phyloP scores from a whole-genome alignment of 2,888 invertebrate species.

The Agrotis ipsilon region DNA sequence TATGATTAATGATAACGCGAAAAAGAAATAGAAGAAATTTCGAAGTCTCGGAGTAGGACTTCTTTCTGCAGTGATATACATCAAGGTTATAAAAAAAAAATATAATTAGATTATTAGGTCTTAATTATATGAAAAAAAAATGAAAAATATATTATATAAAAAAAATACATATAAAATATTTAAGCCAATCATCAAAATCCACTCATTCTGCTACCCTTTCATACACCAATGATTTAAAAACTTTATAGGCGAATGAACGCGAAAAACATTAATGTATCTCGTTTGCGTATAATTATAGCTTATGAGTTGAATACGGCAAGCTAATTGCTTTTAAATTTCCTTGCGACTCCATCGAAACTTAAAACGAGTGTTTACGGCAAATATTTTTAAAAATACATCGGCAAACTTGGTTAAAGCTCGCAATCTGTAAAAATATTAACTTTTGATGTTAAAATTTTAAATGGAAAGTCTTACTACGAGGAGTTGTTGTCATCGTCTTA shows the following conservation, averaged over 20 bases:
- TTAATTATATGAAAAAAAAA: too few species aligned
- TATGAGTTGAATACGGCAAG: slow-evolving; percentile 52
- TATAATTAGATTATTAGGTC: background rate
- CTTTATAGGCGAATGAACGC: slow-evolving; percentile 30
- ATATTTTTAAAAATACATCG: slow-evolving; percentile 37
- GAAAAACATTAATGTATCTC: slow-evolving; percentile 43
- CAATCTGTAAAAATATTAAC: background rate
- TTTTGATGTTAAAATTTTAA: slow-evolving; percentile 6
- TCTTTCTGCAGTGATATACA: too few species aligned
- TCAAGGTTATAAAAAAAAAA: too few species aligned
- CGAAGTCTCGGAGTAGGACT: too few species aligned
- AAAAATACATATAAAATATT: too few species aligned
- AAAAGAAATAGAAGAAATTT: background rate
- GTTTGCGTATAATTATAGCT: slow-evolving; percentile 57
- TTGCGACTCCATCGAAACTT: slow-evolving; percentile 43
- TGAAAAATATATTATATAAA: too few species aligned
- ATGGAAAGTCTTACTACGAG: background rate
- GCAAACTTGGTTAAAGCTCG: slow-evolving; percentile 25
- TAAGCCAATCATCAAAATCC: background rate
- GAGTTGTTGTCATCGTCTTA: background rate
- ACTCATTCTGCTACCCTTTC: slow-evolving; percentile 8
- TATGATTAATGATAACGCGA: slow-evolving; percentile 5
- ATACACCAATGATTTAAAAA: slow-evolving; percentile 32
- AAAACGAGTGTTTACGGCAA: slow-evolving; percentile 53
- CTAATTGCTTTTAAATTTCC: slow-evolving; percentile 61